Conservation (phyloP, 2,888 invertebrate genomes). For the Cataglyphis livida region DNA sequence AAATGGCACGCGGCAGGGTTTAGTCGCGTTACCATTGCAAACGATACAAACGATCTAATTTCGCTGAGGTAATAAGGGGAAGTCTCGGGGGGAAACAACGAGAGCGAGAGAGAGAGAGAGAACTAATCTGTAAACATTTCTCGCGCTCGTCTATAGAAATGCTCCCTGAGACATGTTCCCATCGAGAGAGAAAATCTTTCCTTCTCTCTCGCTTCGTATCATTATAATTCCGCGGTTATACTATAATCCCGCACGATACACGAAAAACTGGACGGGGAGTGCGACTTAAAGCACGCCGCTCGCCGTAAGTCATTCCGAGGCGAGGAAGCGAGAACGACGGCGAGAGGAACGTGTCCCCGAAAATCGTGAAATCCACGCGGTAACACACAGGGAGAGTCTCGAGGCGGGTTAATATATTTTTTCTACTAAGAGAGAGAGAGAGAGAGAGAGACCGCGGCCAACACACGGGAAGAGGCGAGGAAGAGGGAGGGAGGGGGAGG, state of each 20-base stretch:
- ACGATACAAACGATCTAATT: conserved; percentile 69
- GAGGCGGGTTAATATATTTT: conserved; percentile 80
- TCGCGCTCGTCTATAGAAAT: not conserved
- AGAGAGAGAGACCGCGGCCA: conserved; percentile 36
- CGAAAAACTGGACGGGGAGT: conserved; percentile 48
- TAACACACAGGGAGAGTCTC: conserved; percentile 4
- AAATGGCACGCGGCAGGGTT: conserved; percentile 58
- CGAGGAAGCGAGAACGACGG: conserved; percentile 56
- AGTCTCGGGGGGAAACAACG: not conserved
- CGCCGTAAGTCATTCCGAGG: conserved; percentile 75
- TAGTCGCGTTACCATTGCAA: conserved; percentile 55
- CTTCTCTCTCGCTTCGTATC: conserved; percentile 10
- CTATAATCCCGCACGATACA: conserved; percentile 65
- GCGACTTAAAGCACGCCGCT: conserved; percentile 74
- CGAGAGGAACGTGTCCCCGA: conserved; percentile 76
- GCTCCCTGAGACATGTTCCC: too few relatives aligned
- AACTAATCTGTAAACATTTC: not conserved
- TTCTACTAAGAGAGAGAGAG: conserved; percentile 69
- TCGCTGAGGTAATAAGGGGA: conserved; percentile 23
- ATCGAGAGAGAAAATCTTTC: not conserved
- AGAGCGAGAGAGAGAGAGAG: not conserved
- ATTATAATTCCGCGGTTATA: conserved; percentile 57
- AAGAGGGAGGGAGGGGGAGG: not conserved
- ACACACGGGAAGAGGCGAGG: not conserved
- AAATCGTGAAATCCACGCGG: conserved; percentile 80